phyloP scores from a whole-genome alignment of 2,113 vertebrate genomes.

The Dicerorhinus sumatrensis region DNA sequence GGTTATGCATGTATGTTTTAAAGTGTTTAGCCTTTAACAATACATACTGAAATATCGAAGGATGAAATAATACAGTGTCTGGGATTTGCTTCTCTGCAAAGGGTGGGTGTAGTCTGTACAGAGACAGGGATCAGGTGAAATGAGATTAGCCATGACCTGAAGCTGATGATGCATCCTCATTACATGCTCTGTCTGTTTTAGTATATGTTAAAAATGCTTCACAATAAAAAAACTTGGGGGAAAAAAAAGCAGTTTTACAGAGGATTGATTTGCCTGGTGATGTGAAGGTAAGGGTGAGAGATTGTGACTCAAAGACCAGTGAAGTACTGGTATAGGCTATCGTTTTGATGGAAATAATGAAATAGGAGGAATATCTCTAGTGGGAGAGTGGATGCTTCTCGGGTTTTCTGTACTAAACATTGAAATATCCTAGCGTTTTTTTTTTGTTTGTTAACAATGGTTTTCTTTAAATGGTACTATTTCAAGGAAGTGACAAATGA shows the following conservation, averaged over 20 bases:
- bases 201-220: not conserved
- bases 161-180: not conserved
- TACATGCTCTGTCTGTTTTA: not conserved
- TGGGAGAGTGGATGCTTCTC: not conserved
- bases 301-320: not conserved
- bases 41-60: not conserved
- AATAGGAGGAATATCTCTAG: not conserved
- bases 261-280: not conserved
- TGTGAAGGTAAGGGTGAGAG: not conserved
- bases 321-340: not conserved
- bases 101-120: rapidly evolving
- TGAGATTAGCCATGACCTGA: not conserved
- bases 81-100: not conserved
- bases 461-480: not conserved
- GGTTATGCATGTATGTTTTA: not conserved
- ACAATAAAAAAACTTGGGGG: not conserved
- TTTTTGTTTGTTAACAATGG: not conserved
- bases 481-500: not conserved
- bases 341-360: not conserved
- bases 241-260: not conserved
- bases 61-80: not conserved
- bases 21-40: not conserved
- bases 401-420: not conserved
- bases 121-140: not conserved
- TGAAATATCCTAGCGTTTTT: not conserved